Percentiles rank a stretch among this genome's conserved stretches.
These are phyloP conservation scores for Charaxes varanes DNA, from an alignment of 1,140 invertebrate species.

Conservation along the genomic window DNA sequence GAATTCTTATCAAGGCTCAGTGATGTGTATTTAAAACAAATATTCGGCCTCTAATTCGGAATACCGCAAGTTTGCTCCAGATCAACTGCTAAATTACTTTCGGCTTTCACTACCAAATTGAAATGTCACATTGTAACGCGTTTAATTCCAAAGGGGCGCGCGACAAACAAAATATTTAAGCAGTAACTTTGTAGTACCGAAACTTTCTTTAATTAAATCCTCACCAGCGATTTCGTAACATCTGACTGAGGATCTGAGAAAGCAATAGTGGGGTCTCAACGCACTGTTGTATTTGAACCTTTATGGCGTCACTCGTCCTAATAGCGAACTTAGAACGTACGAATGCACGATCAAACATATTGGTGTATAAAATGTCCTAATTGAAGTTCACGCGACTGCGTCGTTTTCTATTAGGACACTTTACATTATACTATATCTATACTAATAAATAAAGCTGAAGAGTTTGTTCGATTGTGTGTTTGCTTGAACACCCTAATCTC, in stretches of 20 bases:
- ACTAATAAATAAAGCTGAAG: too few species aligned
- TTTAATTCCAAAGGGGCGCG: conserved; percentile 9
- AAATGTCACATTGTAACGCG: conserved; percentile 2
- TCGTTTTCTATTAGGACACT: too few species aligned
- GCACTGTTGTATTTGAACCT: conserved; percentile 21
- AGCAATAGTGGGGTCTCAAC: conserved; percentile 12
- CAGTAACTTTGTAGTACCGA: conserved; percentile 34
- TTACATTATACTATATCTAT: too few species aligned
- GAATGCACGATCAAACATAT: too few species aligned
- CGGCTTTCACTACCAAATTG: conserved; percentile 5
- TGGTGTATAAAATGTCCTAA: too few species aligned
- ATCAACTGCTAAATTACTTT: conserved; percentile 7
- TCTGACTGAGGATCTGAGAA: conserved; percentile 31
- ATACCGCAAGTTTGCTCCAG: not conserved
- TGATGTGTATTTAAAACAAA: conserved; percentile 1
- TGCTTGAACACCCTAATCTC: too few species aligned
- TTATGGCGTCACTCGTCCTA: too few species aligned
- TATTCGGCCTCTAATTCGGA: conserved; percentile 3
- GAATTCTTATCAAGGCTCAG: too few species aligned
- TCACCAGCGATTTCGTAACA: conserved; percentile 48
- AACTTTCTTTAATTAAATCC: conserved; percentile 58
- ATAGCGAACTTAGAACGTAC: too few species aligned
- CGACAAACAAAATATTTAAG: conserved; percentile 45
- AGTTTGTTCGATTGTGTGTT: too few species aligned
- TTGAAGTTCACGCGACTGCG: too few species aligned